These are phyloP conservation scores for Minunthozetes semirufus DNA, from an alignment of 2,888 invertebrate genomes.

Conservation along the genomic window DNA sequence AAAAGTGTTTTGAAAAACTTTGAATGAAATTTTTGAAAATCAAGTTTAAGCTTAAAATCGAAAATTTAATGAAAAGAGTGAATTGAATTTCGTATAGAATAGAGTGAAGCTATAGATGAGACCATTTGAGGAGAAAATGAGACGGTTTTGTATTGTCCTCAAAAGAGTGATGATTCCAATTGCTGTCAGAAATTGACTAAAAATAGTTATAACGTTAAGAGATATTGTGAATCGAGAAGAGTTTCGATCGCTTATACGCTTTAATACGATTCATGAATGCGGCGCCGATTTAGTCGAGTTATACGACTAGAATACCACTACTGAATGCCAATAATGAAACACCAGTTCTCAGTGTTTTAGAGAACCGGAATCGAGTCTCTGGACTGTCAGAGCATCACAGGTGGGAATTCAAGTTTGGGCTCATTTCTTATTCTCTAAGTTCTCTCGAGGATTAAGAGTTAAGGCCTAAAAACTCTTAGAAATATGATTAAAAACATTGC, in stretches of 20 bases:
- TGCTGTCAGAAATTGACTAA: conserved; percentile 17
- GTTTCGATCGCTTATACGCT: not conserved
- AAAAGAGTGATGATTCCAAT: conserved; percentile 11
- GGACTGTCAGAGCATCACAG: not conserved
- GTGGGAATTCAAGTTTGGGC: conserved; percentile 6
- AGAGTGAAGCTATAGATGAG: not conserved
- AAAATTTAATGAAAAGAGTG: no score
- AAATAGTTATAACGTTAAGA: conserved; percentile 9
- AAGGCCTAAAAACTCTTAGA: not conserved
- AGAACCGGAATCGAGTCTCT: conserved; percentile 9
- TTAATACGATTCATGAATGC: conserved; percentile 23
- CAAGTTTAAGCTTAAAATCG: no score
- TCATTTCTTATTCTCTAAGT: conserved; percentile 16
- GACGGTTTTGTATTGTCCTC: conserved; percentile 5
- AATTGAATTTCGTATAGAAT: not conserved
- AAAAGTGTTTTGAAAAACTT: not conserved
- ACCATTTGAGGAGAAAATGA: not conserved
- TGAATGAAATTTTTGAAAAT: not conserved
- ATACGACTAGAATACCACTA: not conserved
- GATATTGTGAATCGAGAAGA: conserved; percentile 10
- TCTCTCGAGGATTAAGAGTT: conserved; percentile 9
- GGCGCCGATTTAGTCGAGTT: not conserved
- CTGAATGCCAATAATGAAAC: not conserved
- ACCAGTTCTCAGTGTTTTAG: not conserved
- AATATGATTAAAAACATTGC: conserved; percentile 23